These are phyloP conservation scores for Dryobates pubescens DNA, from an alignment of 2,797 vertebrate genomes.

Conservation along the genomic window DNA sequence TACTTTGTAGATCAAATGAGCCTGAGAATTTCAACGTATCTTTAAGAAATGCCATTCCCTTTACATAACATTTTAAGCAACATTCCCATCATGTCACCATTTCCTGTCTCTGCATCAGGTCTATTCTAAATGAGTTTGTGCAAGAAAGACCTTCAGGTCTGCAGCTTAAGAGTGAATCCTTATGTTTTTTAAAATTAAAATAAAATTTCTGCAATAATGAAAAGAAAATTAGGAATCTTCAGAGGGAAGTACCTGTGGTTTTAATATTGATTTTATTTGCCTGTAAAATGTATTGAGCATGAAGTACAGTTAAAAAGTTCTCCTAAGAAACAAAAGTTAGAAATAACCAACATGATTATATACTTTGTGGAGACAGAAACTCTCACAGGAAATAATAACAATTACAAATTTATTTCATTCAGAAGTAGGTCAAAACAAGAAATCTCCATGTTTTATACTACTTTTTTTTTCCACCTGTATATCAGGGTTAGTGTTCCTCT, in stretches of 20 bases:
- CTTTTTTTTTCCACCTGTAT: neutral
- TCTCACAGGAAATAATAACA: neutral
- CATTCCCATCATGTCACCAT: neutral
- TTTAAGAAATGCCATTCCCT: neutral
- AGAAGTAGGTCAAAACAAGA: neutral
- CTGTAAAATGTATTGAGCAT: neutral
- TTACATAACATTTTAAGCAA: neutral
- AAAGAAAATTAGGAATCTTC: neutral
- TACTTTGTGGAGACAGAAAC: neutral
- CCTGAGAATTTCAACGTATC: neutral
- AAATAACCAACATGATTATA: neutral
- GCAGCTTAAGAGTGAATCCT: neutral
- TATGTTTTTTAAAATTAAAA: neutral
- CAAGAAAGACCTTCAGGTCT: neutral
- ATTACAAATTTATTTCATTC: neutral
- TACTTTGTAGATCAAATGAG: neutral
- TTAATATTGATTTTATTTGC: neutral
- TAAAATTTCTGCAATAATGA: neutral
- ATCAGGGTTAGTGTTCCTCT: neutral
- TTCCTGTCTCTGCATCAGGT: neutral
- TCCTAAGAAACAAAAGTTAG: conserved; percentile 1
- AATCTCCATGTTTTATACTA: neutral
- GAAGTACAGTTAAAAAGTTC: neutral
- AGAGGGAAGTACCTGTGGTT: neutral
- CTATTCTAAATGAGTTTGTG: neutral